These are phyloP conservation scores for Apodemia mormo DNA, from an alignment of 2,888 invertebrate species.

Conservation along the genomic window DNA sequence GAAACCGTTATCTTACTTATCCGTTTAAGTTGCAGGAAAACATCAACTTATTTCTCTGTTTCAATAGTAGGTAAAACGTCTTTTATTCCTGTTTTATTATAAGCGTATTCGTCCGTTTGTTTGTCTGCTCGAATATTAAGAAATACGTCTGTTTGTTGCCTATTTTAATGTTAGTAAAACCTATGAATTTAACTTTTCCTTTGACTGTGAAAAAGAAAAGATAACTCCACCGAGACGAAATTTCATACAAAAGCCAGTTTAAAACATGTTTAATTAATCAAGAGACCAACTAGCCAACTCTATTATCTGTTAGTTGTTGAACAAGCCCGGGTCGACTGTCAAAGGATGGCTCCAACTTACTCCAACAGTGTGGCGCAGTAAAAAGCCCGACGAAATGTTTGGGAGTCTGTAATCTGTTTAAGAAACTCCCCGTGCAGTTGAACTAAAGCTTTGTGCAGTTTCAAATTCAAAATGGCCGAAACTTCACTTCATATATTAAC, in stretches of 20 bases:
- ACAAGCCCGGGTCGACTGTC: constrained; percentile 15
- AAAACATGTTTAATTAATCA: constrained; percentile 10
- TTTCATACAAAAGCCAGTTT: constrained; percentile 10
- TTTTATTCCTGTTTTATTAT: too few species aligned
- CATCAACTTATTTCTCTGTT: too few species aligned
- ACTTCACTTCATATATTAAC: neutral
- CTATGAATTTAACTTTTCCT: neutral
- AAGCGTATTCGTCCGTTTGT: too few species aligned
- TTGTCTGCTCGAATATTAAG: too few species aligned
- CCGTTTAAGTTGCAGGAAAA: too few species aligned
- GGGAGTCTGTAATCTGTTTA: constrained; percentile 13
- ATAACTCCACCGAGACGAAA: neutral
- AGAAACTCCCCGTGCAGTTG: constrained; percentile 13
- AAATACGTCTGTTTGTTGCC: too few species aligned
- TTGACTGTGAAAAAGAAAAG: neutral
- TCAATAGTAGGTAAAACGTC: too few species aligned
- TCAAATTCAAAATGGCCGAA: neutral
- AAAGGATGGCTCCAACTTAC: neutral
- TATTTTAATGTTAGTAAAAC: too few species aligned
- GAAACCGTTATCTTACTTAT: too few species aligned
- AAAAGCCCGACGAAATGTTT: constrained; percentile 14
- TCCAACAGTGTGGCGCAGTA: neutral
- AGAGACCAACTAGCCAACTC: constrained; percentile 8
- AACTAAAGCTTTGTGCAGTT: constrained; percentile 5
- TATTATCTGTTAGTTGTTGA: constrained; percentile 9